Evolutionary conservation across 35 echinoderm and acorn worm species (phyloP).

Genomic region (Ptychodera flava): DNA sequence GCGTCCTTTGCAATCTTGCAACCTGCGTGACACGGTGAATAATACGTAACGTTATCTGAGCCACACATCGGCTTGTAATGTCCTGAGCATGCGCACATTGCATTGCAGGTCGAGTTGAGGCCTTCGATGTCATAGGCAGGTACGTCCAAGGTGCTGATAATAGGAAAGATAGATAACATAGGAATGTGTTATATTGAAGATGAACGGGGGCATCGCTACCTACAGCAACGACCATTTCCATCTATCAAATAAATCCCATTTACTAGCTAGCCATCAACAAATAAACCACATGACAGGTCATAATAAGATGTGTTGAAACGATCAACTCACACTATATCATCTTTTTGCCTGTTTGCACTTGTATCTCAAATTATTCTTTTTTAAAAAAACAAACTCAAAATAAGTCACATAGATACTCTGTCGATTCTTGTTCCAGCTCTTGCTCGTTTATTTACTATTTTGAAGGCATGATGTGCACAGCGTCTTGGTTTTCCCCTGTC

Average conservation of each 20-base stretch:
- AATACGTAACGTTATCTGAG: conserved; percentile 12
- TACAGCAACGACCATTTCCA: neutral
- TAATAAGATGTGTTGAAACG: no score
- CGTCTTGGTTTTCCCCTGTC: no score
- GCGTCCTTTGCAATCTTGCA: neutral
- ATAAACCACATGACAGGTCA: no score
- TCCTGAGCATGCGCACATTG: conserved; percentile 15
- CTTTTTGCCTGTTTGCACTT: no score
- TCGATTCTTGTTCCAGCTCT: no score
- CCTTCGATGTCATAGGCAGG: neutral
- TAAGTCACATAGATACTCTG: no score
- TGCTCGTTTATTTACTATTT: no score
- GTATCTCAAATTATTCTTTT: no score
- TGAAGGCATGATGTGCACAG: no score
- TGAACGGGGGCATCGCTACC: neutral
- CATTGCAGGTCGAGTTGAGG: conserved; percentile 11
- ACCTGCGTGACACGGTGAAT: conserved; percentile 36
- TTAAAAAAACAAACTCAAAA: no score
- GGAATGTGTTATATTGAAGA: neutral
- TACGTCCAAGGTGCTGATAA: neutral
- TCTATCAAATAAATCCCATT: neutral
- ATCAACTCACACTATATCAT: no score
- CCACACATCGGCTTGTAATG: conserved; percentile 32
- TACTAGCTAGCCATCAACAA: neutral
- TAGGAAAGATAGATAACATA: neutral